Evolutionary conservation across 2,797 vertebrate genomes (phyloP), one percentile per base, ranked within the genome.

Genomic region (Notoglanidium macrostoma): DNA sequence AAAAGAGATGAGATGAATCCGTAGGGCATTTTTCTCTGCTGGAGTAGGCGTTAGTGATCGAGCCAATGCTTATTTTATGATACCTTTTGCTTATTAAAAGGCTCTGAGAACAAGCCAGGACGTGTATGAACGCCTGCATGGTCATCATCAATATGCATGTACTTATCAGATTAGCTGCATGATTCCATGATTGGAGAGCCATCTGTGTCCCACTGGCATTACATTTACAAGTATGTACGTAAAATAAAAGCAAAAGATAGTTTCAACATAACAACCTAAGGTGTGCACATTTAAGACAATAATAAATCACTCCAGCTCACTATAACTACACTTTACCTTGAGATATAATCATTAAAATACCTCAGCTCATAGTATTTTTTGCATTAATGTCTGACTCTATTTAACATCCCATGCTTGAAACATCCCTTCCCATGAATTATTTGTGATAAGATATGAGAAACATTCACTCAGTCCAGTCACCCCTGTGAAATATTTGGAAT

Each of bases 41-140:
- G 74, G 73, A 68, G 23, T 78, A 78, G 55, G 63, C 6, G 61
- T 35, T 78, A 57, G 81, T 68, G 81, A 84, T 19, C 32, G 32
- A 87, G 79, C 68, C 86, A 65, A 65, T 70, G 55, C 32, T 67
- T 74, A 83, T 76, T 86, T 87, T 55, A 87, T 87, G 44, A 73
- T 65, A 44, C 14, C 57, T n/a, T 76, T 73, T 83, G 86, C 74
- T 77, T 77, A 77, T 54, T 77, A 55, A 55, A 57, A 79, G 29
- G 54, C 51, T 40, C 17, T 11, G n/a, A 83, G 70, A 49, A 40
- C 44, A 44, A 76, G 72, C 11, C 80, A 44, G 6, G 49, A 59
- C 72, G 23, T 40, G 49, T 65, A 77, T 67, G 32, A 84, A 84
- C 49, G 68, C 32, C 49, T 46, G 51, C 26, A 49, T 79, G 61